Evolutionary conservation across 1,140 invertebrate species (phyloP).

Genomic region (Melipona quadrifasciata): DNA sequence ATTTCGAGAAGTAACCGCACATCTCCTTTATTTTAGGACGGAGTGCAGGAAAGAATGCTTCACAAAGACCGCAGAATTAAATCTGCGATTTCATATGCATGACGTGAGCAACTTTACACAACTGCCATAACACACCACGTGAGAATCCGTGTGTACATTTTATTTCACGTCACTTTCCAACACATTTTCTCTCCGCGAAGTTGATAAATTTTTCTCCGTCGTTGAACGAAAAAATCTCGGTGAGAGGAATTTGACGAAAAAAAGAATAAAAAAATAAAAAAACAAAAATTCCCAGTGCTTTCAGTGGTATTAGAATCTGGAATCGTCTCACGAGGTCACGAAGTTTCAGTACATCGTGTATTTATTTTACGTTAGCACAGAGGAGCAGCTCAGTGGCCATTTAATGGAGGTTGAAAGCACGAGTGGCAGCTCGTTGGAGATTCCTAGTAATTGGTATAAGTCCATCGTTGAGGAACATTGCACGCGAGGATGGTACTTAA

Average conservation of each 20-base stretch:
- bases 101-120: no score
- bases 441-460: slow-evolving; percentile 54
- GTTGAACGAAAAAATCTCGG: no score
- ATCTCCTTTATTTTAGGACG: neutral
- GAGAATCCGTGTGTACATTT: neutral
- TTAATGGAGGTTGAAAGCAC: slow-evolving; percentile 49
- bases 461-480: slow-evolving; percentile 10
- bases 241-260: no score
- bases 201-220: neutral
- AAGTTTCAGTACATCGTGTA: slow-evolving; percentile 36
- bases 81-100: neutral
- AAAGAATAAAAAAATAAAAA: no score
- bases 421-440: slow-evolving; percentile 9
- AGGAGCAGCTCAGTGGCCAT: slow-evolving; percentile 25
- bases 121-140: neutral
- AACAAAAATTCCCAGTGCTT: slow-evolving; percentile 50
- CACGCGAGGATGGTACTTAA: slow-evolving; percentile 31
- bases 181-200: neutral
- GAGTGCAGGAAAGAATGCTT: neutral
- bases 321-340: slow-evolving; percentile 22
- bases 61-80: neutral
- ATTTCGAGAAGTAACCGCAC: neutral
- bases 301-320: slow-evolving; percentile 5
- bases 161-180: no score
- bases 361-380: slow-evolving; percentile 42